phyloP scores from a whole-genome alignment of 2,113 vertebrate species.

The Notiomystis cincta region DNA sequence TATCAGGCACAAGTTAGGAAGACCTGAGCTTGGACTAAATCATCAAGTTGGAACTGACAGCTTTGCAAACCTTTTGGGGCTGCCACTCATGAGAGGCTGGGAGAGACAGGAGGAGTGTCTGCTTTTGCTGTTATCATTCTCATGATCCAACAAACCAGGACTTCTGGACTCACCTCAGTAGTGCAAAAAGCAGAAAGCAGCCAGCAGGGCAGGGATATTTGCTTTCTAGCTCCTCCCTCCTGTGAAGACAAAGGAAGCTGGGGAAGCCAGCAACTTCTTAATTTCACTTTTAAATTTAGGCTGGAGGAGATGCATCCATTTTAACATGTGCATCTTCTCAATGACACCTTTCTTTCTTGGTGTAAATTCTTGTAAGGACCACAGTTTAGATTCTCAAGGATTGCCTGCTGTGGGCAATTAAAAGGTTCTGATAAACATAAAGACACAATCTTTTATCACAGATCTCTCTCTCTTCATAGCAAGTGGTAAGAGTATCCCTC shows the following conservation, averaged over 20 bases:
- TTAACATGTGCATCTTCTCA: background rate
- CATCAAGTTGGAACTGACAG: background rate
- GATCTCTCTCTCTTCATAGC: background rate
- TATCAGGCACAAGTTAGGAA: background rate
- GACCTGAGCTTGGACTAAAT: background rate
- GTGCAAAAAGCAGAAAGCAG: background rate
- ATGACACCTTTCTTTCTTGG: background rate
- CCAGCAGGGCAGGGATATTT: background rate
- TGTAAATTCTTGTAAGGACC: background rate
- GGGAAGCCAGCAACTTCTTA: background rate
- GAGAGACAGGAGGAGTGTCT: background rate
- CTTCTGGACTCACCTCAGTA: background rate
- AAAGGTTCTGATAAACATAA: background rate
- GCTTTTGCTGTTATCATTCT: background rate
- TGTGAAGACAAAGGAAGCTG: background rate
- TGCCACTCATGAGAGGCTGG: too few species aligned
- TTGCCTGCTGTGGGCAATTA: background rate
- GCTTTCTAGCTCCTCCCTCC: background rate
- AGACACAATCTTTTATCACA: background rate
- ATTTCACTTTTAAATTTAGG: background rate
- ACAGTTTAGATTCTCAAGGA: background rate
- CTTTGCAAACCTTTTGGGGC: background rate
- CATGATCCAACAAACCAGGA: background rate
- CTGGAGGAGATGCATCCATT: background rate
- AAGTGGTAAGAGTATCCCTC: background rate